Evolutionary conservation across 2,797 vertebrate genomes (phyloP).

Genomic region (Thripadectes ignobilis): DNA sequence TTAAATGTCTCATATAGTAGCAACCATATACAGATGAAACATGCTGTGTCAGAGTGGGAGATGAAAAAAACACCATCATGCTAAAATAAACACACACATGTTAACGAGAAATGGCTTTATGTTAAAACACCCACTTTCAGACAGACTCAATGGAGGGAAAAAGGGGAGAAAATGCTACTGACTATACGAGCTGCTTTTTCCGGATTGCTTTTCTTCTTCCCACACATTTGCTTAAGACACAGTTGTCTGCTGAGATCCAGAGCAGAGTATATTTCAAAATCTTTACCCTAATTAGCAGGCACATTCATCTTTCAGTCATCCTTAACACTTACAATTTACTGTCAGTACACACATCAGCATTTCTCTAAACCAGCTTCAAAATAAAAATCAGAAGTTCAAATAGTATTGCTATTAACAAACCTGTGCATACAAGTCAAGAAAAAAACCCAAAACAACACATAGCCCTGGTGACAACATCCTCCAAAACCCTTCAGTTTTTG

Average conservation of each 20-base stretch:
- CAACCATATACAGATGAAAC: conserved; percentile 76
- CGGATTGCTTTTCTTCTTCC: conserved; percentile 73
- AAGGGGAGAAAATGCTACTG: conserved; percentile 71
- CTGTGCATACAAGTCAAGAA: background rate
- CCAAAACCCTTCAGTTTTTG: background rate
- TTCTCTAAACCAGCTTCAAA: conserved; percentile 22
- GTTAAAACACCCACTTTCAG: conserved; percentile 76
- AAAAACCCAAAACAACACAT: background rate
- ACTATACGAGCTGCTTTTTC: conserved; percentile 74
- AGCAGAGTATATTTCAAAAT: conserved; percentile 69
- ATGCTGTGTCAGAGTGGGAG: conserved; percentile 78
- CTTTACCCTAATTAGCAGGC: conserved; percentile 69
- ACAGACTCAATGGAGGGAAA: conserved; percentile 72
- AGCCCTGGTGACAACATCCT: background rate
- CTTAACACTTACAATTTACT: conserved; percentile 9
- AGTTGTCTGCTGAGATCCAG: conserved; percentile 73
- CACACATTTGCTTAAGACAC: conserved; percentile 73
- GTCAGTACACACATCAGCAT: background rate
- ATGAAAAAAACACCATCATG: conserved; percentile 72
- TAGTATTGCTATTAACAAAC: background rate
- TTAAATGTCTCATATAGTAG: conserved; percentile 70
- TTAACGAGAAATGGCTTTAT: conserved; percentile 74
- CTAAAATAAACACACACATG: conserved; percentile 76
- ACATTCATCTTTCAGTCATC: conserved; percentile 65
- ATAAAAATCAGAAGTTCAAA: conserved; percentile 10